Evolutionary conservation across 2,888 invertebrate species (phyloP).

Genomic region (Dascillus cervinus): DNA sequence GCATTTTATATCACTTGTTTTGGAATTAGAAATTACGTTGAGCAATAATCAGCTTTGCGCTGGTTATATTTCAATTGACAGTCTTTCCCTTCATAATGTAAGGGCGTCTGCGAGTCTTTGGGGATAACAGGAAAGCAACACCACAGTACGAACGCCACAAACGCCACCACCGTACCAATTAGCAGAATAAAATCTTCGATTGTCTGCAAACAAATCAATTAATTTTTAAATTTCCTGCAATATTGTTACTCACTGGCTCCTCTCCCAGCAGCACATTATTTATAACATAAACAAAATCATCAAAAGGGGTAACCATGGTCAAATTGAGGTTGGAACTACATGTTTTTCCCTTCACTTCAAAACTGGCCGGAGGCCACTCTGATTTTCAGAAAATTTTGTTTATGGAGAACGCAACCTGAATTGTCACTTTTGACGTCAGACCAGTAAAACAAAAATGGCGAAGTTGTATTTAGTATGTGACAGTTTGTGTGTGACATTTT

Average conservation of each 20-base stretch:
- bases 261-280: slow-evolving; percentile 54
- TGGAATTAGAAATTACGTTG: slow-evolving; percentile 16
- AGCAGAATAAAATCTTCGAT: slow-evolving; percentile 56
- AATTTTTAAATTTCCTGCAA: slow-evolving; percentile 3
- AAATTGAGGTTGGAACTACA: slow-evolving; percentile 13
- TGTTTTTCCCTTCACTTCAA: too few species aligned
- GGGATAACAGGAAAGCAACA: slow-evolving; percentile 52
- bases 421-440: too few species aligned
- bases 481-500: slow-evolving; percentile 27
- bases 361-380: too few species aligned
- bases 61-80: slow-evolving; percentile 33
- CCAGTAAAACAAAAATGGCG: slow-evolving; percentile 34
- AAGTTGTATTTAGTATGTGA: slow-evolving; percentile 25
- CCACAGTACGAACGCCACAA: slow-evolving; percentile 56
- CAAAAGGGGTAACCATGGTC: slow-evolving; percentile 49
- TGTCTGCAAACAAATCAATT: slow-evolving; percentile 39
- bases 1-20: too few species aligned
- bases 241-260: slow-evolving; percentile 47
- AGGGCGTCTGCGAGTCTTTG: slow-evolving; percentile 31
- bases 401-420: too few species aligned
- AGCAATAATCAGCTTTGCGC: slow-evolving; percentile 27
- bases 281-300: slow-evolving; percentile 52
- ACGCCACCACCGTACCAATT: slow-evolving; percentile 54
- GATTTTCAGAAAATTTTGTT: too few species aligned
- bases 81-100: slow-evolving; percentile 34